Percentiles rank a stretch among this genome's conserved stretches.
These are phyloP conservation scores for Megastigmus dorsalis DNA, from an alignment of 2,888 invertebrate species.

Conservation along the genomic window DNA sequence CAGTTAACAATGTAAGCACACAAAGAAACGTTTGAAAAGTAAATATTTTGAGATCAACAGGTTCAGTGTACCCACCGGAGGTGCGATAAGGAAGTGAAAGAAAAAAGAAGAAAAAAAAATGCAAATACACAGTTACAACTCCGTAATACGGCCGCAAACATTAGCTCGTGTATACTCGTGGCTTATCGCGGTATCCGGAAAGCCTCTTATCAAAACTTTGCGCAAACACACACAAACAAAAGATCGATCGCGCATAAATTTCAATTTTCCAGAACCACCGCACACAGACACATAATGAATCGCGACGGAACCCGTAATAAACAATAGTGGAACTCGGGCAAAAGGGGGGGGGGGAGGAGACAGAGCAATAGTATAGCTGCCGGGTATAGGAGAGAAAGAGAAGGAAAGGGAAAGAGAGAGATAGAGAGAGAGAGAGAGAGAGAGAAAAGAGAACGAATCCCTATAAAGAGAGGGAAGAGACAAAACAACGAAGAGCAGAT, in stretches of 20 bases:
- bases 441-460: no score
- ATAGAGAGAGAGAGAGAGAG: constrained; percentile 1
- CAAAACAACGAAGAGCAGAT: no score
- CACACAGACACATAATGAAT: neutral
- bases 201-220: neutral
- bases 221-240: neutral
- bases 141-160: neutral
- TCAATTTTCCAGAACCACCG: neutral
- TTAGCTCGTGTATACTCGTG: neutral
- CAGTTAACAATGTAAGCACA: neutral
- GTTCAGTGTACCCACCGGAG: neutral
- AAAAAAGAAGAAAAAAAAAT: constrained; percentile 4
- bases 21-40: neutral
- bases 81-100: neutral
- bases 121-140: constrained; percentile 6
- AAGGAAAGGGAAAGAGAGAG: neutral
- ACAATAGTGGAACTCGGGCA: no score
- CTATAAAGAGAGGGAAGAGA: neutral
- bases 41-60: neutral
- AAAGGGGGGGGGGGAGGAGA: no score
- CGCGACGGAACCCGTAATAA: no score
- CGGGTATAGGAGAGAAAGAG: no score
- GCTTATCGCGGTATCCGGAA: constrained; percentile 3
- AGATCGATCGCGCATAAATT: constrained; percentile 4
- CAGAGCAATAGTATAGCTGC: no score